Evolutionary conservation across 2,797 vertebrate genomes (phyloP).

Genomic region (Morelia viridis): DNA sequence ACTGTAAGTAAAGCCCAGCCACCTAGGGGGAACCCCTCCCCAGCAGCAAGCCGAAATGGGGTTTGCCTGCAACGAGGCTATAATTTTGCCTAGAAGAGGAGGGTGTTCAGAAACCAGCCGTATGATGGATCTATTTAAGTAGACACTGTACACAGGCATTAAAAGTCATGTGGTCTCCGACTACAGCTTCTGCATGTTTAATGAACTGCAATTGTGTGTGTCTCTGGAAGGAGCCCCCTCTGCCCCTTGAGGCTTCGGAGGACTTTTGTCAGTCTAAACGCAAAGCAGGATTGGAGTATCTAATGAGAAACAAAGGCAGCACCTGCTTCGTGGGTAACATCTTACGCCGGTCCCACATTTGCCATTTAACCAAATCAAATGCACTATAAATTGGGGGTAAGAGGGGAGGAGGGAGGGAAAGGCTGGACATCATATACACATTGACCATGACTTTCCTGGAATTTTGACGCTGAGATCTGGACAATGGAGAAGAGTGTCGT

Average conservation of each 20-base stretch:
- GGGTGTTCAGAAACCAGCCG: constrained; percentile 56
- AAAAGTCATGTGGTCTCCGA: constrained; percentile 44
- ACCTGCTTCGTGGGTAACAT: constrained; percentile 69
- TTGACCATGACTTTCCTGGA: constrained; percentile 20
- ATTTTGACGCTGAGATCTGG: constrained; percentile 56
- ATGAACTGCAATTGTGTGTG: constrained; percentile 64
- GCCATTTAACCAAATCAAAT: constrained; percentile 61
- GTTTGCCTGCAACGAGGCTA: constrained; percentile 60
- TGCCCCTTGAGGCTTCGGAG: constrained; percentile 61
- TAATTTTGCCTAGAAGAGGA: constrained; percentile 49
- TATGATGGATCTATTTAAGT: constrained; percentile 55
- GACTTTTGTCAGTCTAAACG: constrained; percentile 61
- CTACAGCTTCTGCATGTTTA: constrained; percentile 64
- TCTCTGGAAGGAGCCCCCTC: constrained; percentile 57
- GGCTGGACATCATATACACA: background rate
- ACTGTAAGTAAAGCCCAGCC: background rate
- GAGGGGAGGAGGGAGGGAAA: background rate
- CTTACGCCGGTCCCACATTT: constrained; percentile 56
- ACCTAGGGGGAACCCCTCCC: background rate
- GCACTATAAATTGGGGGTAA: constrained; percentile 11
- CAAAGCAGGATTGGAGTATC: constrained; percentile 70
- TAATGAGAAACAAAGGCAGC: constrained; percentile 71
- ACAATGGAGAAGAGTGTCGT: constrained; percentile 41
- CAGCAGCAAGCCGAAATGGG: constrained; percentile 26
- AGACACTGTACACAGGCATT: constrained; percentile 50